A percentile compares a stretch with the other conserved stretches of the same genome.
Evolutionary conservation across 2,113 vertebrate species (phyloP).

Genomic region (Hypanus sabinus): DNA sequence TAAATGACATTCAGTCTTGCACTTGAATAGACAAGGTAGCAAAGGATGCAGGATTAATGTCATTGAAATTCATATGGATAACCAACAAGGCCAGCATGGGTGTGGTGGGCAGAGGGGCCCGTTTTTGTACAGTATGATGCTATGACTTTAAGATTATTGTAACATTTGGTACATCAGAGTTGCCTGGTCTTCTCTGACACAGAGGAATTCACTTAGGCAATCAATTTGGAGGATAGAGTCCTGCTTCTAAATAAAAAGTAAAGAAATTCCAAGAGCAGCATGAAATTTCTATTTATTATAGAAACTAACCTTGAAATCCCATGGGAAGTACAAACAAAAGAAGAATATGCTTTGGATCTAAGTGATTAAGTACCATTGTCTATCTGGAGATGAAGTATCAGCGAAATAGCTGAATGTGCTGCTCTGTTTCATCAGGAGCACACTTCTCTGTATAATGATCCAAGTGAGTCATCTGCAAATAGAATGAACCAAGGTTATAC

Average conservation of each 20-base stretch:
- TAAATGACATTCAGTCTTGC: too few relatives aligned
- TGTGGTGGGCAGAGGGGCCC: too few relatives aligned
- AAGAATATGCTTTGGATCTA: not conserved
- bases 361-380: not conserved
- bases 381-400: not conserved
- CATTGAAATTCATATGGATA: too few relatives aligned
- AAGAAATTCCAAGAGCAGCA: not conserved
- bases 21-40: too few relatives aligned
- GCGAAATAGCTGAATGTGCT: not conserved
- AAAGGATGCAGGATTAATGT: too few relatives aligned
- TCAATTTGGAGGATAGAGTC: not conserved
- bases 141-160: too few relatives aligned
- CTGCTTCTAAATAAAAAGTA: not conserved
- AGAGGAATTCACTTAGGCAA: not conserved
- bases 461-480: not conserved
- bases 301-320: not conserved
- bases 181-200: not conserved
- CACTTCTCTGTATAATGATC: not conserved
- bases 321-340: not conserved
- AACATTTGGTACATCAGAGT: not conserved
- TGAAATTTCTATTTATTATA: not conserved
- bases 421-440: not conserved
- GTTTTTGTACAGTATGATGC: too few relatives aligned
- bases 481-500: not conserved
- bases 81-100: too few relatives aligned